A percentile compares a stretch with the other conserved stretches of the same genome.
Evolutionary conservation across 2,797 vertebrate genomes (phyloP).

Genomic region (Sebastolobus altivelis): DNA sequence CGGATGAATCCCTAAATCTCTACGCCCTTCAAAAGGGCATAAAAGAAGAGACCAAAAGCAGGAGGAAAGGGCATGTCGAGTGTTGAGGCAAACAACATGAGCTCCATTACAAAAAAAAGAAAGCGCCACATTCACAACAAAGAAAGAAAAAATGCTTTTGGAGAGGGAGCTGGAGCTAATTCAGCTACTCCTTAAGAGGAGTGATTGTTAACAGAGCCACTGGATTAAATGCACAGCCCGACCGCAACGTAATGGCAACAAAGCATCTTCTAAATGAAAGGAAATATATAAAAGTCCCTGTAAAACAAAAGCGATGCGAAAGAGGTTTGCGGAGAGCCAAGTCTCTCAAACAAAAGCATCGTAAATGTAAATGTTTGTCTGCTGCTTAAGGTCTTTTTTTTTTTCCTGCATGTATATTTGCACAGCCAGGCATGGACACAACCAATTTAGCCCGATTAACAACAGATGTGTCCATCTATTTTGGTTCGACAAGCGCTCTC

Average conservation of each 20-base stretch:
- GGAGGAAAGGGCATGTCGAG: conserved; percentile 27
- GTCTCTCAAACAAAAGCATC: conserved; percentile 69
- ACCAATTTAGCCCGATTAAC: conserved; percentile 77
- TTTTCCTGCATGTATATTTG: conserved; percentile 56
- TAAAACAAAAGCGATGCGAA: conserved; percentile 70
- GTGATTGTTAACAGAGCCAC: conserved; percentile 79
- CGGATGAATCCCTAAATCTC: conserved; percentile 18
- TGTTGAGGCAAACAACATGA: conserved; percentile 71
- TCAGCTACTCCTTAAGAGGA: conserved; percentile 65
- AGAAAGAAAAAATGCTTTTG: conserved; percentile 56
- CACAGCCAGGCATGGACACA: conserved; percentile 71
- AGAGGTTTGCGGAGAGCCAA: conserved; percentile 59
- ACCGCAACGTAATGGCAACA: conserved; percentile 75
- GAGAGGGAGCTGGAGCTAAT: conserved; percentile 64
- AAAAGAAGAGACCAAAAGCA: conserved; percentile 22
- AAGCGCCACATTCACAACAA: conserved; percentile 75
- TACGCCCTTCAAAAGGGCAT: conserved; percentile 15
- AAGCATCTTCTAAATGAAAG: conserved; percentile 76
- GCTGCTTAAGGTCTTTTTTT: conserved; percentile 61
- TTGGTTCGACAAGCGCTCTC: conserved; percentile 63
- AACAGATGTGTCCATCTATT: conserved; percentile 82
- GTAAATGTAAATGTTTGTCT: conserved; percentile 78
- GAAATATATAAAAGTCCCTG: conserved; percentile 71
- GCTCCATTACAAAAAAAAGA: conserved; percentile 73
- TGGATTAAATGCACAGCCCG: conserved; percentile 73